A percentile compares a stretch with the other conserved stretches of the same genome.
phyloP scores from a whole-genome alignment of 2,797 vertebrate species.

The Coregonus ussuriensis region DNA sequence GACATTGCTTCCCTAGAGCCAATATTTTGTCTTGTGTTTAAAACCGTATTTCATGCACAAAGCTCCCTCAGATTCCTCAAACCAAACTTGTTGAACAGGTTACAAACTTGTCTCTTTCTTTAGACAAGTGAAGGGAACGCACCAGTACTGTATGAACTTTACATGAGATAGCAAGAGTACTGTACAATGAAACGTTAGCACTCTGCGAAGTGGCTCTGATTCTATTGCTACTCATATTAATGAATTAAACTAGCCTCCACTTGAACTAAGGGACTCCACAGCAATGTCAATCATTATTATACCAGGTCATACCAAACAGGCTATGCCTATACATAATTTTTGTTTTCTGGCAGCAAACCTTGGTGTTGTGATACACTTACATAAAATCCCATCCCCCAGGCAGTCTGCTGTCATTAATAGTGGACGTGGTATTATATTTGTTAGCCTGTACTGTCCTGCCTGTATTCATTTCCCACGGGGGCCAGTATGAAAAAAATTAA shows the following conservation, averaged over 20 bases:
- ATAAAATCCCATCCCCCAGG: too few relatives aligned
- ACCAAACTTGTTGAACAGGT: constrained; percentile 72
- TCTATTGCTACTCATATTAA: background rate
- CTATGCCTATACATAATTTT: background rate
- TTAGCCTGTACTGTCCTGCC: background rate
- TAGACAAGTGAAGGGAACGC: constrained; percentile 33
- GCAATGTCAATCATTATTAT: background rate
- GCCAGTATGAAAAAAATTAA: too few relatives aligned
- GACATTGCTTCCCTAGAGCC: background rate
- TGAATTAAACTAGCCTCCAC: background rate
- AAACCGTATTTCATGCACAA: constrained; percentile 19
- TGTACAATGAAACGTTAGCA: too few relatives aligned
- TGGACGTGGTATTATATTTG: background rate
- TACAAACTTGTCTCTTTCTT: constrained; percentile 42
- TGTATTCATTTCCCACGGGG: background rate
- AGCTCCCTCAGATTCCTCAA: constrained; percentile 48
- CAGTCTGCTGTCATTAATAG: too few relatives aligned
- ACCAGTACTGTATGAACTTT: too few relatives aligned
- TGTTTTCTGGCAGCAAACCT: too few relatives aligned
- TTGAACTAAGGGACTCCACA: too few relatives aligned
- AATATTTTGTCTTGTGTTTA: background rate
- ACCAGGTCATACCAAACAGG: background rate
- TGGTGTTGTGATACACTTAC: too few relatives aligned
- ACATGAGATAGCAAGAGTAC: background rate
- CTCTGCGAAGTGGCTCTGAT: background rate